Evolutionary conservation across 2,888 invertebrate species (phyloP).

Genomic region (Pycnomerus fuliginosus): DNA sequence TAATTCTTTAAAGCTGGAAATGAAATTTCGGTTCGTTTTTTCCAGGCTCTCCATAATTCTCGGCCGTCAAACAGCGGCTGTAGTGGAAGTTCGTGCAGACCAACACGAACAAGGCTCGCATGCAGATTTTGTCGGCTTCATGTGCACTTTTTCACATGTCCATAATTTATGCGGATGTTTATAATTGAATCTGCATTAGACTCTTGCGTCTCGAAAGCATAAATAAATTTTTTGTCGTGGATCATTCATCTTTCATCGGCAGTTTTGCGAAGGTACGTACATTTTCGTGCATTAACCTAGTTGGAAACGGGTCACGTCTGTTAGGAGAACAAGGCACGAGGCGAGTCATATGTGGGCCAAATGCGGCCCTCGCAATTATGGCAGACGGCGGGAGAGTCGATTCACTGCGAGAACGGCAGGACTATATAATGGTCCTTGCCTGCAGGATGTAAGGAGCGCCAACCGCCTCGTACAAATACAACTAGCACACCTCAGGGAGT

Average conservation of each 20-base stretch:
- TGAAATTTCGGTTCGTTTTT: too few species aligned
- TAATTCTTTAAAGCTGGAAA: too few species aligned
- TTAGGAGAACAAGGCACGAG: slow-evolving; percentile 27
- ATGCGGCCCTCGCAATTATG: slow-evolving; percentile 25
- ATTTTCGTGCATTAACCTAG: slow-evolving; percentile 35
- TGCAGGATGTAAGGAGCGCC: slow-evolving; percentile 26
- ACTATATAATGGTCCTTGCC: slow-evolving; percentile 35
- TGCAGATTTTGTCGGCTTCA: slow-evolving; percentile 12
- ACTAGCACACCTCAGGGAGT: slow-evolving; percentile 27
- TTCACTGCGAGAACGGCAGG: slow-evolving; percentile 36
- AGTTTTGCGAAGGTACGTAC: too few species aligned
- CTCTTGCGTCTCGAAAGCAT: too few species aligned
- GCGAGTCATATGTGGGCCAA: slow-evolving; percentile 32
- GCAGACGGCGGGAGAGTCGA: slow-evolving; percentile 35
- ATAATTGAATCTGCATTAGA: slow-evolving; percentile 18
- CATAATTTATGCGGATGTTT: slow-evolving; percentile 22
- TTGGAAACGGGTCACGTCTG: slow-evolving; percentile 34
- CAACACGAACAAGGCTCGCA: slow-evolving; percentile 12
- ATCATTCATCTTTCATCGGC: too few species aligned
- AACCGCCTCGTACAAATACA: slow-evolving; percentile 27
- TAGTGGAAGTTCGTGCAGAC: slow-evolving; percentile 14
- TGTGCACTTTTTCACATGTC: slow-evolving; percentile 19
- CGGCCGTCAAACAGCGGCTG: slow-evolving; percentile 16
- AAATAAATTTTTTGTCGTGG: too few species aligned
- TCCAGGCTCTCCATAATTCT: slow-evolving; percentile 18